These are phyloP conservation scores for Notothenia rossii DNA, from an alignment of 2,113 vertebrate genomes.

Conservation along the genomic window DNA sequence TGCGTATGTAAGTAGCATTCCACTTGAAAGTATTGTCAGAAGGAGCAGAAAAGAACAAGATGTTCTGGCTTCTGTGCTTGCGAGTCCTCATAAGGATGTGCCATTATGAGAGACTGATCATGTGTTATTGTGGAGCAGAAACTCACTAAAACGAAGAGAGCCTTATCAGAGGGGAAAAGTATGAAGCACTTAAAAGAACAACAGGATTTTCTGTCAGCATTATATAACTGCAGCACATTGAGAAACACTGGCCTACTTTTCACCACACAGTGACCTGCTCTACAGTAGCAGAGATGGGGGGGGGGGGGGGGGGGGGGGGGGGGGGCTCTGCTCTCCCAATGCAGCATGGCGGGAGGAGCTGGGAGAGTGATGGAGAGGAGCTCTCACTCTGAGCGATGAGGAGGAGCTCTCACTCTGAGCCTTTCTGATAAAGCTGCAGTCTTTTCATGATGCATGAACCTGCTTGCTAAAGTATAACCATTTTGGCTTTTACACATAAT, in stretches of 20 bases:
- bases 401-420: constrained; percentile 54
- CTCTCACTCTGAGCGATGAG: constrained; percentile 56
- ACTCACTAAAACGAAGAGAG: not conserved
- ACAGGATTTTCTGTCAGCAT: constrained; percentile 55
- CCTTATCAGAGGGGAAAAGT: not conserved
- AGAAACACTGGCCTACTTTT: constrained; percentile 82
- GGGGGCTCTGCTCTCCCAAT: constrained; percentile 39
- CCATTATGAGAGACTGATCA: not conserved
- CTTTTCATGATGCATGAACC: not conserved
- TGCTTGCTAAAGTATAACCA: not conserved
- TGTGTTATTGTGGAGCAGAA: not conserved
- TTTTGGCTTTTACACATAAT: not conserved
- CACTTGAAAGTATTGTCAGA: not conserved
- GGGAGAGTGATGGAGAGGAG: constrained; percentile 23
- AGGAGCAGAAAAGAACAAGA: constrained; percentile 56
- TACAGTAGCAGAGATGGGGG: constrained; percentile 58
- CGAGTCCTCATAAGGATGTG: not conserved
- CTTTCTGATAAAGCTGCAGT: not conserved
- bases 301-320: constrained; percentile 15
- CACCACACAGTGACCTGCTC: constrained; percentile 77
- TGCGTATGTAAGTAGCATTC: not conserved
- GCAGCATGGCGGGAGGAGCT: constrained; percentile 56
- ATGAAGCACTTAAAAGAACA: constrained; percentile 43
- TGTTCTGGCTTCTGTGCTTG: constrained; percentile 33
- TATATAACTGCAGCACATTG: constrained; percentile 79